Evolutionary conservation across 1,140 invertebrate genomes (phyloP), one percentile per base, ranked within the genome.

Genomic region (Mylabris phalerata): DNA sequence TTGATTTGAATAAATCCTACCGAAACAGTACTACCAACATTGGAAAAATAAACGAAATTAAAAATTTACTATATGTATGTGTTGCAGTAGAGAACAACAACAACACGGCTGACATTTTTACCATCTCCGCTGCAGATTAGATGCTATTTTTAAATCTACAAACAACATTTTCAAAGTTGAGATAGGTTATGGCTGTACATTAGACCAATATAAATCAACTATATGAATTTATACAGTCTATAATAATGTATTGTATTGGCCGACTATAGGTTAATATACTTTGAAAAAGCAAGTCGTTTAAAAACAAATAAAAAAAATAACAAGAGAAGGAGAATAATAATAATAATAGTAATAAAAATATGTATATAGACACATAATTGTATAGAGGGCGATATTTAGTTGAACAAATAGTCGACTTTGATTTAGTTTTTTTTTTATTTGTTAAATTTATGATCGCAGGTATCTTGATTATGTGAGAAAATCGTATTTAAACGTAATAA

Each of bases 121-220:
- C 32, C 32, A 32, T 32, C 32, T 32, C 32, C 32, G 32, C 32
- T 32, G 65, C 64, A 69, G 67, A 69, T 69, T 66, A 67, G 65
- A 64, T 51, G 63, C 62, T 69, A 69, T 69, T 69, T 69, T 69
- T 69, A 69, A 69, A 67, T 57, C 67, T 61, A 62, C 61, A 63
- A 69, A 63, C 65, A 69, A 69, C 67, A 69, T 67, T 69, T 69
- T 69, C 66, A 66, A 66, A 67, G 58, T 69, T 66, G 59, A 67
- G 65, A 67, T 69, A 69, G 67, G 67, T 69, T 69, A 69, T 69
- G 66, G 66, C 62, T 67, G 57, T 65, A 61, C 67, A 66, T 61
- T 61, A 50, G 66, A 59, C 60, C 66, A 63, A 49, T 45, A n/a
- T 58, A 58, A 62, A 55, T 39, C 43, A 32, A 5, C 4, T 32